Evolutionary conservation across 2,113 vertebrate species (phyloP), one percentile per base, ranked within the genome.

Genomic region (Dicaeum eximium): DNA sequence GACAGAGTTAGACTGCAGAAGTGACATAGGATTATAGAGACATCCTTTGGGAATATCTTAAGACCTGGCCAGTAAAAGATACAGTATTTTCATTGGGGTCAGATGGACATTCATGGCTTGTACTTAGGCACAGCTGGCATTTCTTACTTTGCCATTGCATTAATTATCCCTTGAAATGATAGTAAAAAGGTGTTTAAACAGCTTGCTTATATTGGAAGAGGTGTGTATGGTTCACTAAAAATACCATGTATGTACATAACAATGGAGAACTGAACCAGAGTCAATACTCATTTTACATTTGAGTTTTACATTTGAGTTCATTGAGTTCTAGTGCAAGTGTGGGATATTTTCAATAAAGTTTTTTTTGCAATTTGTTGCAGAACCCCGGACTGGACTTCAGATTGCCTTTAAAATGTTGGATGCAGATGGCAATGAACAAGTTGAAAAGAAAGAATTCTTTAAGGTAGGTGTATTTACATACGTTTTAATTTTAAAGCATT

Each of bases 391-490:
- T 69, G 99, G 99, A 89, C 99, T 99, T 98, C 98, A 98, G 57
- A 99, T 99, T 88, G 99, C 99, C 93, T 99, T 99, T 98, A 98
- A 99, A 98, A 99, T 99, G 99, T 97, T 99, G 57, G 99, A 99
- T 93, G 82, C 98, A 71, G 99, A 99, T 96, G 99, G 99, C 73
- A 99, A 99, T 93, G 99, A 99, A 92, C 99, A 98, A 48, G 99
- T 99, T 96, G 99, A 99, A 96, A 98, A 98, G 94, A 99, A 98
- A 94, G 99, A 99, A 87, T 99, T 99, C 95, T 98, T 99, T 73
- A 99, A 98, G 98, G 99, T 99, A 98, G 96, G 97, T 85, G 20
- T 45, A 37, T 73, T 75, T 69, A 42, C 35, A 35, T 53, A 28
- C 6, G 7, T 79, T 73, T 86, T 84, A 10, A 51, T 81, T 60